Evolutionary conservation across 2,888 invertebrate genomes (phyloP).

Genomic region (Hirtodrosophila alboralis): DNA sequence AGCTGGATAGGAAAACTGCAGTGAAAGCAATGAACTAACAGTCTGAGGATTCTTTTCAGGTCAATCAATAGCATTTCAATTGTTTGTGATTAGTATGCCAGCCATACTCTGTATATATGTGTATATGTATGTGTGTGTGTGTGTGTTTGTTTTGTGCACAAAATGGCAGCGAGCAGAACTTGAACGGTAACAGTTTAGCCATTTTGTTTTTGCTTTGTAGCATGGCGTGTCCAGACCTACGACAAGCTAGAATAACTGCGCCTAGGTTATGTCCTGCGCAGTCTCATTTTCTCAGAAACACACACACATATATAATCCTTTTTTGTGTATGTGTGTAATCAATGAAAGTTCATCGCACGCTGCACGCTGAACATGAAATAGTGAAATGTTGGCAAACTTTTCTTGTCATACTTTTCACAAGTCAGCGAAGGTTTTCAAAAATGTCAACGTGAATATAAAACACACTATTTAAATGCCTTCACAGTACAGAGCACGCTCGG

Average conservation of each 20-base stretch:
- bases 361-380: conserved; percentile 27
- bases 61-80: conserved; percentile 79
- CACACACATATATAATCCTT: conserved; percentile 14
- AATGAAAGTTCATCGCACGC: conserved; percentile 72
- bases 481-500: too few relatives aligned
- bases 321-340: conserved; percentile 50
- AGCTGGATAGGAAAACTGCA: background rate
- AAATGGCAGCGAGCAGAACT: conserved; percentile 48
- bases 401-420: conserved; percentile 10
- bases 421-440: background rate
- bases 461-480: conserved; percentile 6
- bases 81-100: conserved; percentile 62
- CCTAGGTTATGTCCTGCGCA: conserved; percentile 71
- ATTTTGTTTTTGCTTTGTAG: conserved; percentile 55
- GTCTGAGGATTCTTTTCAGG: conserved; percentile 68
- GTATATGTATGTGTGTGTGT: conserved; percentile 13
- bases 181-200: conserved; percentile 51
- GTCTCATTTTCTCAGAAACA: conserved; percentile 50
- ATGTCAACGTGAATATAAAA: background rate
- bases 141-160: conserved; percentile 30
- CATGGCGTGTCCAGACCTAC: conserved; percentile 63
- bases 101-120: conserved; percentile 7
- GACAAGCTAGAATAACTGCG: conserved; percentile 57
- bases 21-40: conserved; percentile 8
- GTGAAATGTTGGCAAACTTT: conserved; percentile 27